Base-by-base conservation (phyloP, 1,140 invertebrate genomes). In the Colletes gigas region DNA sequence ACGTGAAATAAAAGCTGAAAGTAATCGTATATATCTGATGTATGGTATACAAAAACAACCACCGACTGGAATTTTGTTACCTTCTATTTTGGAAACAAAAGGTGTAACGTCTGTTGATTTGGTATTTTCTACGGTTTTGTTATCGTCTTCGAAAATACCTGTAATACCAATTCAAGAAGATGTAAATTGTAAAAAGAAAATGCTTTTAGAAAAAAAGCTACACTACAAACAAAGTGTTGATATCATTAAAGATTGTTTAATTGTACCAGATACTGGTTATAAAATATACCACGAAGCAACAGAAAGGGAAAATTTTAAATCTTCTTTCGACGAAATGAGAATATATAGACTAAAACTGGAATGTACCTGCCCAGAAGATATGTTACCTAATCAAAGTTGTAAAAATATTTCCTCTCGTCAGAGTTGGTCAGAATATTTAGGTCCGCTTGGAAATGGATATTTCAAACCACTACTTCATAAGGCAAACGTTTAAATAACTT, bases 121-220 rank as follows among this genome's bases (percentile, higher is more conserved):
- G 15, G 86, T 95, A 41, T 94, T 95, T 78, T 90, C 94, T 12
- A 95, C 94, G 47, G 94, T 94, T 83, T 95, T 94, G 94, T 82
- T 94, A 63, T 93, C 94, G 17, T 76, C 93, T 0, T 92, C 92
- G 67, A 88, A 91, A 8, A 85, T 90, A 19, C 88, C 93, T 2
- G 81, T 93, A 52, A 88, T 94, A 67, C 79, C 94, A 9, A 44
- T 94, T 12, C 90, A 93, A 62, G 88, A 92, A 66, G 94, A 95
- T 84, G 89, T 94, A 21, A 90, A 94, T 30, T 94, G 94, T 77
- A 87, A 91, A 68, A 93, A 94, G 86, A 89, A 91, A 67, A 74
- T 83, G 5, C 72, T 89, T 47, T 73, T 84, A 19, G 82, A 89
- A 8, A 86, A 82, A 39, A 82, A 85, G 50, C 84, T 89, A 14